Percentiles rank a stretch among this genome's conserved stretches.
phyloP scores from a whole-genome alignment of 2,797 vertebrate genomes.

The Tauraco hartlaubi region DNA sequence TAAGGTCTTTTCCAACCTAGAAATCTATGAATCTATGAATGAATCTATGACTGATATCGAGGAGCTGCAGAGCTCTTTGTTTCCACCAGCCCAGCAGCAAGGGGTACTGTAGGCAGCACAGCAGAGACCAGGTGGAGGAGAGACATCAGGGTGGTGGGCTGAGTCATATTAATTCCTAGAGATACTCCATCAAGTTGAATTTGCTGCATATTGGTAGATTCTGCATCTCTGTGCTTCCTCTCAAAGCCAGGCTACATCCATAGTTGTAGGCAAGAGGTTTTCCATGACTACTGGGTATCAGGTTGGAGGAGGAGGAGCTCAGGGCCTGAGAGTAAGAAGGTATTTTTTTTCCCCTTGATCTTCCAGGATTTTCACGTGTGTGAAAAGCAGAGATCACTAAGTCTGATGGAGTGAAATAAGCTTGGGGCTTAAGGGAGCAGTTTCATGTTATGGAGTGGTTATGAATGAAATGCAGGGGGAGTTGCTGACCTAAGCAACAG shows the following conservation, averaged over 20 bases:
- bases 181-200: neutral
- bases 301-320: neutral
- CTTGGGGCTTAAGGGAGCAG: neutral
- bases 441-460: neutral
- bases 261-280: neutral
- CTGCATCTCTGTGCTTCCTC: neutral
- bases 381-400: neutral
- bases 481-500: neutral
- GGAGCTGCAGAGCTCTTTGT: neutral
- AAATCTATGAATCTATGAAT: too few relatives aligned
- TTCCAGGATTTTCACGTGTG: neutral
- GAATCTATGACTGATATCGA: too few relatives aligned
- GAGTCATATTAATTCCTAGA: neutral
- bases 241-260: neutral
- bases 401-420: neutral
- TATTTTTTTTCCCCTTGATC: neutral
- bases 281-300: neutral
- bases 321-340: neutral
- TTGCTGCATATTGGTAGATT: neutral
- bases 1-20: too few relatives aligned
- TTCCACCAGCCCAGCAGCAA: neutral
- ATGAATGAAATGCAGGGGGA: neutral
- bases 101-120: neutral
- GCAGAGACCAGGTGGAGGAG: neutral
- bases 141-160: accelerated